Evolutionary conservation across 1,140 invertebrate genomes (phyloP), one percentile per base, ranked within the genome.

Genomic region (Melanaphis sacchari): DNA sequence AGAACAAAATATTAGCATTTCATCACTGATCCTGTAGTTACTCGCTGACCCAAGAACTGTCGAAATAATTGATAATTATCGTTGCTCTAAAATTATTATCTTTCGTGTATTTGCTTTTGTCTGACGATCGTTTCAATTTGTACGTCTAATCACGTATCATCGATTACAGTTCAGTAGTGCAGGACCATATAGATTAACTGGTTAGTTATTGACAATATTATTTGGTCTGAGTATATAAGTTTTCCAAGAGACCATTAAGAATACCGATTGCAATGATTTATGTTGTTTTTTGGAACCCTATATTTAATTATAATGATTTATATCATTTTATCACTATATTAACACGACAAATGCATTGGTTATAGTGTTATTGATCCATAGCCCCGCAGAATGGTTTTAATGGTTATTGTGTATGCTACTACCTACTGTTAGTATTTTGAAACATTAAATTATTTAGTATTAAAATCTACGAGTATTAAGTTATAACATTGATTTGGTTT

Each of bases 1-100:
- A 43, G 59, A 81, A 49, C 90, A 46, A 36, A 81, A 82, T 81
- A 91, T 91, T 91, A 81, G 90, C 90, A 91, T 91, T 90, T 90
- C 52, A 59, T 59, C 41, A 46, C 90, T 21, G 49, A 41, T 76
- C 59, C 59, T 76, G n/a, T 15, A n/a, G 31, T 31, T 76, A 76
- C 31, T n/a, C 31, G 18, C 22, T 8, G 26, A 43, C 84, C 26
- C 84, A 31, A 43, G 84, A n/a, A 46, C 38, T 43, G 26, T 31
- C 41, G 40, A 43, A 85, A 85, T 85, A 85, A 85, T 85, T 43
- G 40, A 85, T 85, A 85, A 85, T 24, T n/a, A 31, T 85, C 84
- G 84, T 31, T 85, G 31, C 24, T 85, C 26, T 26, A 43, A 85
- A 31, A 85, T 85, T 43, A 85, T 85, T 43, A 43, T 85, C 84